phyloP scores from a whole-genome alignment of 2,888 invertebrate species.

The Pseudococcus longispinus region DNA sequence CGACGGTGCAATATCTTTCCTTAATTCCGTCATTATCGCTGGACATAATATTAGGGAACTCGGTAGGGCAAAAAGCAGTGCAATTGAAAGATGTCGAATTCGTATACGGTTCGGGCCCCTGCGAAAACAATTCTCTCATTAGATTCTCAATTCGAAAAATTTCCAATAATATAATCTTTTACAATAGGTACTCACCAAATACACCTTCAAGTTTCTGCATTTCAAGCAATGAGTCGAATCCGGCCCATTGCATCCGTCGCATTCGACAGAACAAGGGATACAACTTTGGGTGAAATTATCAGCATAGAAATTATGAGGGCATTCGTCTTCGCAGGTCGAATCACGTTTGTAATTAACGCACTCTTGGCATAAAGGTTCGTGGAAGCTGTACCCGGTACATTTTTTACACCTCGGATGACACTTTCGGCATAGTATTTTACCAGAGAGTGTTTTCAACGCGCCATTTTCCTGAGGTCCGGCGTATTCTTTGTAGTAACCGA shows the following conservation, averaged over 20 bases:
- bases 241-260: constrained; percentile 83
- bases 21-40: constrained; percentile 68
- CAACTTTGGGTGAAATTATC: constrained; percentile 73
- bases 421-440: constrained; percentile 86
- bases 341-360: constrained; percentile 86
- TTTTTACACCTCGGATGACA: constrained; percentile 89
- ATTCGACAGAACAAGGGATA: constrained; percentile 73
- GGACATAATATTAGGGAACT: constrained; percentile 74
- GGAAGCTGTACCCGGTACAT: constrained; percentile 88
- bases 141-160: not conserved
- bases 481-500: constrained; percentile 83
- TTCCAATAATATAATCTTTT: too few species aligned
- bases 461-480: constrained; percentile 78
- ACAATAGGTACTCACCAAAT: constrained; percentile 58
- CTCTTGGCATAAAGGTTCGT: constrained; percentile 83
- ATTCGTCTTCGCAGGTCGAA: constrained; percentile 90
- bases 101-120: constrained; percentile 64
- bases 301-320: constrained; percentile 82
- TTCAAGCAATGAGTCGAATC: constrained; percentile 73
- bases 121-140: too few species aligned
- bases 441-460: constrained; percentile 76
- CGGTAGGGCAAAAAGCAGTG: constrained; percentile 80
- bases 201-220: constrained; percentile 60
- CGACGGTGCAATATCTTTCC: constrained; percentile 81
- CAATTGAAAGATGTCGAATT: constrained; percentile 82